These are phyloP conservation scores for Smutsia temminckii DNA, from an alignment of 2,797 vertebrate species.

Conservation along the genomic window DNA sequence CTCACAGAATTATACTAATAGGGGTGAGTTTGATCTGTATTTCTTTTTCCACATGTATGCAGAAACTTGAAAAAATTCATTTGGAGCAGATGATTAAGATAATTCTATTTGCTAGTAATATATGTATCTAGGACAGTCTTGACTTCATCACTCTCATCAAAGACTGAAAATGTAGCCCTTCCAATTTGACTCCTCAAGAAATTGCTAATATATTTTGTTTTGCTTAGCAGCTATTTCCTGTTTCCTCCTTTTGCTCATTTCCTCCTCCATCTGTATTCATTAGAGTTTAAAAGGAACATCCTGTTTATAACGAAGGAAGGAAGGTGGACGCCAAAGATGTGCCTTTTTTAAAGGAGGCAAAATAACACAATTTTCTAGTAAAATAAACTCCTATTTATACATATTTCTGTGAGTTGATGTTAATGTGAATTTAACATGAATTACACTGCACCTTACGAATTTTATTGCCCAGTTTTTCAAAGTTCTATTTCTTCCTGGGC, in stretches of 20 bases:
- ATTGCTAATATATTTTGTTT: slow-evolving; percentile 77
- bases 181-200: slow-evolving; percentile 74
- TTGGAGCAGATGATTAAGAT: slow-evolving; percentile 72
- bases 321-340: slow-evolving; percentile 70
- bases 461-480: slow-evolving; percentile 41
- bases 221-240: slow-evolving; percentile 77
- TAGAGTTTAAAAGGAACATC: slow-evolving; percentile 75
- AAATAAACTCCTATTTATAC: slow-evolving; percentile 53
- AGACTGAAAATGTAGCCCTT: slow-evolving; percentile 72
- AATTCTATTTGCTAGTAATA: slow-evolving; percentile 79
- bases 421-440: background rate
- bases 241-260: slow-evolving; percentile 73
- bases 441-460: background rate
- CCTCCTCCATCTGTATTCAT: slow-evolving; percentile 73
- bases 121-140: slow-evolving; percentile 76
- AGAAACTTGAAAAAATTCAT: slow-evolving; percentile 67
- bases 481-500: slow-evolving; percentile 47
- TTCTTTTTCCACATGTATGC: slow-evolving; percentile 68
- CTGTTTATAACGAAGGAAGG: slow-evolving; percentile 74
- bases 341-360: slow-evolving; percentile 57
- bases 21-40: slow-evolving; percentile 49
- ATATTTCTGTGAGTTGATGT: background rate
- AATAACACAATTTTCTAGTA: slow-evolving; percentile 63
- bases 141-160: slow-evolving; percentile 75
- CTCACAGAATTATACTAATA: slow-evolving; percentile 44